Conservation (phyloP, 2,797 vertebrate genomes). For the Tapirus indicus region DNA sequence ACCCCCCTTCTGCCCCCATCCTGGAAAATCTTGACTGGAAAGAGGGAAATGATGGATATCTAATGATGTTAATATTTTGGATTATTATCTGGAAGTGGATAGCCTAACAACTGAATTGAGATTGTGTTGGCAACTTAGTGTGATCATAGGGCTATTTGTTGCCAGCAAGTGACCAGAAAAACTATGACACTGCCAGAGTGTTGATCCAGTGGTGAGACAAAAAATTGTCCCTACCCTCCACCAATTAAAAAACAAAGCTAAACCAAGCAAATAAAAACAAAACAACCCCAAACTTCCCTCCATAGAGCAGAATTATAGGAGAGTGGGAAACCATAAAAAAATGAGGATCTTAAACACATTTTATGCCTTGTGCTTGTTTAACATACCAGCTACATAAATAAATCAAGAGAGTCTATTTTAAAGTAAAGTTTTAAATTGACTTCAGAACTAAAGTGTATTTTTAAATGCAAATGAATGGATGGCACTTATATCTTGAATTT, state of each 20-base stretch:
- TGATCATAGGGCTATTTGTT: not conserved
- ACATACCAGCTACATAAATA: not conserved
- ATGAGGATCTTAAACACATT: not conserved
- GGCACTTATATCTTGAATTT: not conserved
- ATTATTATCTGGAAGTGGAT: not conserved
- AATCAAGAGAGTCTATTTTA: not conserved
- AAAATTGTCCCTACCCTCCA: not conserved
- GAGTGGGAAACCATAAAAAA: not conserved
- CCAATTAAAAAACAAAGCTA: not conserved
- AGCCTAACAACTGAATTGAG: not conserved
- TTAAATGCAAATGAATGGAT: slow-evolving; percentile 8
- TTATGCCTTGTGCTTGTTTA: not conserved
- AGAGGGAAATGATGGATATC: not conserved
- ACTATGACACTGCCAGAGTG: not conserved
- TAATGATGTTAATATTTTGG: not conserved
- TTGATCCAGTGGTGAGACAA: not conserved
- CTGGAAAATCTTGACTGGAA: not conserved
- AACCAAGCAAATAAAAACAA: slow-evolving; percentile 13
- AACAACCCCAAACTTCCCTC: not conserved
- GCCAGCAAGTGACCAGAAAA: not conserved
- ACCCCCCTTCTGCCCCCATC: not conserved
- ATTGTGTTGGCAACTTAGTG: not conserved
- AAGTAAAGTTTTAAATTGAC: not conserved
- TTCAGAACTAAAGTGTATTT: slow-evolving; percentile 32
- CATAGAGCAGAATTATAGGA: not conserved